Percentiles rank a stretch among this genome's conserved stretches.
These are phyloP conservation scores for Scaptomyza reducta DNA, from an alignment of 2,888 invertebrate genomes.

Conservation along the genomic window DNA sequence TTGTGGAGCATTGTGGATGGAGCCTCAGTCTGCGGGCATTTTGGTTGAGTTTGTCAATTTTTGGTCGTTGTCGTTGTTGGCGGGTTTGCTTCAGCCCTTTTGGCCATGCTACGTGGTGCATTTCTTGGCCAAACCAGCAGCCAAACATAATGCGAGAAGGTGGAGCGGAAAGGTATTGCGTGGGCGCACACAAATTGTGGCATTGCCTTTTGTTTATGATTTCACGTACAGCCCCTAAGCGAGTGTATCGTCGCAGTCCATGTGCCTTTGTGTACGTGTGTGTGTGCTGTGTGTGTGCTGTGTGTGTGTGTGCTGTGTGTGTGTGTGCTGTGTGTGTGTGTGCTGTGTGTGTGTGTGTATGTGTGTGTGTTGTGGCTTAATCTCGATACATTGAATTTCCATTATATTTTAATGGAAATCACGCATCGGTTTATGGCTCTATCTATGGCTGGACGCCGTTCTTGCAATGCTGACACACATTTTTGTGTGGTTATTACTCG, in stretches of 20 bases:
- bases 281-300: neutral
- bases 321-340: neutral
- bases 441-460: slow-evolving; percentile 42
- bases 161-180: neutral
- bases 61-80: slow-evolving; percentile 31
- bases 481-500: slow-evolving; percentile 56
- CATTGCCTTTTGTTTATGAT: slow-evolving; percentile 65
- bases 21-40: neutral
- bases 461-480: slow-evolving; percentile 49
- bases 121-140: slow-evolving; percentile 31
- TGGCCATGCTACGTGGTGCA: slow-evolving; percentile 50
- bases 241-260: slow-evolving; percentile 2
- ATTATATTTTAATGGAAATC: slow-evolving; percentile 72
- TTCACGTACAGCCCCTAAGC: slow-evolving; percentile 56
- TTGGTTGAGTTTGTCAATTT: slow-evolving; percentile 16
- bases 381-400: slow-evolving; percentile 72
- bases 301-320: slow-evolving; percentile 5
- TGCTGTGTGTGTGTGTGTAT: neutral
- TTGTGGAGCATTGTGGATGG: slow-evolving; percentile 9
- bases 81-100: slow-evolving; percentile 44
- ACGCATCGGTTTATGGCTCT: slow-evolving; percentile 68
- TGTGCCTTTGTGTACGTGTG: no score
- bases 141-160: neutral
- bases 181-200: slow-evolving; percentile 51
- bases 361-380: slow-evolving; percentile 39